A percentile compares a stretch with the other conserved stretches of the same genome.
These are phyloP conservation scores for Crax fasciolata DNA, from an alignment of 2,797 vertebrate genomes.

Conservation along the genomic window DNA sequence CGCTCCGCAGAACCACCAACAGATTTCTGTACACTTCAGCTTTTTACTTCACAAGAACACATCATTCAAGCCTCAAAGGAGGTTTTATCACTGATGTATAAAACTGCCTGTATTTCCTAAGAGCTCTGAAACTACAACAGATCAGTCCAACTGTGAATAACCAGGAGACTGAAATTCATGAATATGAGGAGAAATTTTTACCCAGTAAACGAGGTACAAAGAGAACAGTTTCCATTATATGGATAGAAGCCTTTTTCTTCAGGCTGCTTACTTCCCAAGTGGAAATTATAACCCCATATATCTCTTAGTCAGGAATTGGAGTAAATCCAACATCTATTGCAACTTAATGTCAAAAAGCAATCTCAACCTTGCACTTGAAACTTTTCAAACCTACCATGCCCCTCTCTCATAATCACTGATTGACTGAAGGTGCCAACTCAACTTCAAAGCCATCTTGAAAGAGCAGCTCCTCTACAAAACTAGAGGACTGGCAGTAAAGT, in stretches of 20 bases:
- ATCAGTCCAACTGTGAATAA: conserved; percentile 19
- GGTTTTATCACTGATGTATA: neutral
- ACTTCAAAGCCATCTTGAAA: neutral
- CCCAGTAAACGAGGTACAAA: conserved; percentile 24
- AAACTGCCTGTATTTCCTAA: neutral
- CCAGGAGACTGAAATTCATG: conserved; percentile 14
- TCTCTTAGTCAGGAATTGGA: conserved; percentile 56
- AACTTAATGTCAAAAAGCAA: conserved; percentile 47
- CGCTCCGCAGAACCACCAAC: neutral
- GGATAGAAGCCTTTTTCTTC: conserved; percentile 64
- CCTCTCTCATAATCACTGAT: neutral
- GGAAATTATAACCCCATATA: conserved; percentile 39
- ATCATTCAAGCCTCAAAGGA: neutral
- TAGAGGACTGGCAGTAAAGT: neutral
- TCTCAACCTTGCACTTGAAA: conserved; percentile 12
- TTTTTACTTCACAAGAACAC: neutral
- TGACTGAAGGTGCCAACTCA: neutral
- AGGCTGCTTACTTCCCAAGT: conserved; percentile 47
- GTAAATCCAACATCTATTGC: conserved; percentile 54
- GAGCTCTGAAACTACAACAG: neutral
- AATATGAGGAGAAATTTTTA: conserved; percentile 49
- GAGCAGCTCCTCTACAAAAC: neutral
- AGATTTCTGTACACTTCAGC: neutral
- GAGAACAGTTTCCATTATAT: conserved; percentile 61
- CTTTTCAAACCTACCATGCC: neutral